Conservation (phyloP, 2,888 invertebrate species). For the Chouioia cunea region DNA sequence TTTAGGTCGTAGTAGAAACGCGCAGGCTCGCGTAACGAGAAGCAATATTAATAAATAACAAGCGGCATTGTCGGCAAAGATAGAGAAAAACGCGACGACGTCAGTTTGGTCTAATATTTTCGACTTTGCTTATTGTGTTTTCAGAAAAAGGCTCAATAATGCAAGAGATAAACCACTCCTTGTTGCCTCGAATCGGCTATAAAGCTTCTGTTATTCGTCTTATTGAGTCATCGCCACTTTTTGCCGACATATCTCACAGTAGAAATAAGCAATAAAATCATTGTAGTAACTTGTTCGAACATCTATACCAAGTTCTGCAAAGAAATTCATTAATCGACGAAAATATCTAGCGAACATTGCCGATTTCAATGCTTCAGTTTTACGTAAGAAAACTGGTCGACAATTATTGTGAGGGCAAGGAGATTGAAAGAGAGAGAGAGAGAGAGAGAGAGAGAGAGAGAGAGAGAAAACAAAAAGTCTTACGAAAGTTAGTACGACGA, state of each 20-base stretch:
- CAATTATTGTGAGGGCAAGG: constrained; percentile 32
- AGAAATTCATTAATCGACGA: constrained; percentile 31
- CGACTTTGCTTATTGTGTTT: constrained; percentile 6
- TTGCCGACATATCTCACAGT: no score
- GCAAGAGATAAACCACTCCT: background rate
- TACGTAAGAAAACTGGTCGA: constrained; percentile 28
- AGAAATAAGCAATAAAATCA: no score
- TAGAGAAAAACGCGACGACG: background rate
- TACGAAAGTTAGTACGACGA: no score
- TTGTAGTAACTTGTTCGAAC: no score
- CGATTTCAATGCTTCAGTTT: no score
- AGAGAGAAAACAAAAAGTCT: constrained; percentile 24
- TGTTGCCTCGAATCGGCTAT: constrained; percentile 11
- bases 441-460: constrained; percentile 46
- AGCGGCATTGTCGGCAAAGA: constrained; percentile 19
- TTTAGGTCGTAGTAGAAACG: constrained; percentile 22
- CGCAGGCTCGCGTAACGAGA: constrained; percentile 41
- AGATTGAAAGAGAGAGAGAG: constrained; percentile 11
- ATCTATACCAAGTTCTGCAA: no score
- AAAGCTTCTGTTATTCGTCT: constrained; percentile 7
- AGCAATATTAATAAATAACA: constrained; percentile 48
- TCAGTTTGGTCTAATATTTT: constrained; percentile 12
- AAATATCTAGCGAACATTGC: no score
- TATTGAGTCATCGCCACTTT: constrained; percentile 24
- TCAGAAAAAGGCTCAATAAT: constrained; percentile 15